phyloP scores from a whole-genome alignment of 2,888 invertebrate species.

The Drosophila seclusa region DNA sequence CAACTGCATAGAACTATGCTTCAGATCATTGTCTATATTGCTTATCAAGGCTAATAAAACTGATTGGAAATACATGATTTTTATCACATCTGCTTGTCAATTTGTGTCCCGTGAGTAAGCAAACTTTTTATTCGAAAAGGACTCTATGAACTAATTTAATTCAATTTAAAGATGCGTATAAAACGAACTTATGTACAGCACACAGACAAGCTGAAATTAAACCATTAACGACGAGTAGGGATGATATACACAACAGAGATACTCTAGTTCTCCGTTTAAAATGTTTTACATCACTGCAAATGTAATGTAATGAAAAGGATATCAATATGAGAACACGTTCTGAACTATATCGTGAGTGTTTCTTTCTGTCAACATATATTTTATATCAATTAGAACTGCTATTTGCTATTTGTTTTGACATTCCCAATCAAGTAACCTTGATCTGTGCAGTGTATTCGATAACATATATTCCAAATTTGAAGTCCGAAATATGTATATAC shows the following conservation, averaged over 20 bases:
- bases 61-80: not conserved
- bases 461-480: not conserved
- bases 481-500: not conserved
- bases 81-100: not conserved
- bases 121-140: not conserved
- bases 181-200: constrained; percentile 2
- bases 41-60: not conserved
- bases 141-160: constrained; percentile 5
- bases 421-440: not conserved
- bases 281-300: not conserved
- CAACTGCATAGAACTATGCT: not conserved
- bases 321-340: not conserved
- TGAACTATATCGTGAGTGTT: not conserved
- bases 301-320: not conserved
- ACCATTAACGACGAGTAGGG: constrained; percentile 2
- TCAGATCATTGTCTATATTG: not conserved
- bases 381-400: not conserved
- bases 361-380: not conserved
- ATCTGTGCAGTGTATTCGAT: not conserved
- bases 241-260: not conserved
- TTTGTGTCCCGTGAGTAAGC: not conserved
- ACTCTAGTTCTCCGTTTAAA: not conserved
- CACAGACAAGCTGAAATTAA: constrained; percentile 41
- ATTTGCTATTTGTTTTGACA: not conserved
- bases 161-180: constrained; percentile 8